phyloP scores from a whole-genome alignment of 2,113 vertebrate genomes.

The Thamnophis sirtalis region DNA sequence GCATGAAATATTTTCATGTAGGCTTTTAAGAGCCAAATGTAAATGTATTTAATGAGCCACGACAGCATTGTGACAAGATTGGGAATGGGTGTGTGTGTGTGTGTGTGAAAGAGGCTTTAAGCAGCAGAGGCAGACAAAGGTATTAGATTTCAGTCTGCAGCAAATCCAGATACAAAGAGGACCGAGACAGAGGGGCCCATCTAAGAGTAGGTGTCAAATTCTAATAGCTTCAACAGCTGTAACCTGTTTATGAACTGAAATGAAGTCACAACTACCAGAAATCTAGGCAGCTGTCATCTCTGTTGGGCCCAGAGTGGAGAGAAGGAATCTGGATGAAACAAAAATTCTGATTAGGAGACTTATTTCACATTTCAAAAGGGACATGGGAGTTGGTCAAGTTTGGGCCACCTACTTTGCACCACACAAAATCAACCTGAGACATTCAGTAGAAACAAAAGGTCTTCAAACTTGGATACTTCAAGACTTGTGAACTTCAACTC shows the following conservation, averaged over 20 bases:
- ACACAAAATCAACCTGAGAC: neutral
- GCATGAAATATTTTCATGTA: conserved; percentile 67
- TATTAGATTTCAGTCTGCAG: conserved; percentile 75
- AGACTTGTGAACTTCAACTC: too few species aligned
- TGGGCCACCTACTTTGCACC: neutral
- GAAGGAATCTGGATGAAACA: neutral
- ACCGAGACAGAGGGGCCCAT: conserved; percentile 50
- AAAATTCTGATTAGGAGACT: neutral
- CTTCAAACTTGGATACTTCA: too few species aligned
- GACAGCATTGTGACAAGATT: conserved; percentile 62
- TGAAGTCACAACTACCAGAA: conserved; percentile 31
- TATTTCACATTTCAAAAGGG: conserved; percentile 22
- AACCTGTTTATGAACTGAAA: conserved; percentile 58
- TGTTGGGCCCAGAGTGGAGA: neutral
- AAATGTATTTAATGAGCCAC: conserved; percentile 79
- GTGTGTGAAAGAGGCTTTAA: conserved; percentile 67
- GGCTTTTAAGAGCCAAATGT: conserved; percentile 76
- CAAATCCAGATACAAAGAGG: conserved; percentile 67
- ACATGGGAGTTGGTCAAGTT: neutral
- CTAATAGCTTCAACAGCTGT: conserved; percentile 62
- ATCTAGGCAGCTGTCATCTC: conserved; percentile 15
- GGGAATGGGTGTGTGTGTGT: conserved; percentile 39
- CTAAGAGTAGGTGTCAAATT: conserved; percentile 58
- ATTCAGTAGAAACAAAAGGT: neutral
- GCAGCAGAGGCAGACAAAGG: conserved; percentile 74